These are phyloP conservation scores for Xenopus laevis DNA, from an alignment of 2,113 vertebrate genomes.

Conservation along the genomic window DNA sequence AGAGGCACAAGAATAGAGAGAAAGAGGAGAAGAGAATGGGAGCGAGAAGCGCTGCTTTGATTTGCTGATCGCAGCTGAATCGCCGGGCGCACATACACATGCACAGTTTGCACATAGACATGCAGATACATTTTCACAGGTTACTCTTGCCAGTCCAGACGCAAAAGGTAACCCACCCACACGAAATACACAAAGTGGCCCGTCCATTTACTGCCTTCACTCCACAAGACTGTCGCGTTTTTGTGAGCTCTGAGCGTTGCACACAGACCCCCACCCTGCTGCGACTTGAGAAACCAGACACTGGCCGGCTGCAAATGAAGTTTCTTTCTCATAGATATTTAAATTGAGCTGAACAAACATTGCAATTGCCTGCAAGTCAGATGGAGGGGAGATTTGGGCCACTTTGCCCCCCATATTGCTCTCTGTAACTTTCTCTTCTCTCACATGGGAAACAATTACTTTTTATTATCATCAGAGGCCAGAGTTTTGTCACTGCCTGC, in stretches of 20 bases:
- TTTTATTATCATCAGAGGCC: no score
- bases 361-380: constrained; percentile 4
- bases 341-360: constrained; percentile 30
- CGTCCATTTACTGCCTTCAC: not conserved
- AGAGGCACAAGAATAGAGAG: not conserved
- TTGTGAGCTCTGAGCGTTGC: not conserved
- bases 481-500: no score
- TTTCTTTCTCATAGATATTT: constrained; percentile 37
- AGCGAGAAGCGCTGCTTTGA: not conserved
- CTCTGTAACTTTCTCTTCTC: not conserved
- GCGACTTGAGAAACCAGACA: constrained; percentile 36
- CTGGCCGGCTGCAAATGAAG: not conserved
- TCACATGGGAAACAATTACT: not conserved
- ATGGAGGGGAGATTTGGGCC: not conserved
- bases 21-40: not conserved
- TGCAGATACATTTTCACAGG: not conserved
- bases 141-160: constrained; percentile 12
- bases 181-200: constrained; percentile 24
- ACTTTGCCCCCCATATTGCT: not conserved
- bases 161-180: not conserved
- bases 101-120: constrained; percentile 3
- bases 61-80: not conserved
- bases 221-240: constrained; percentile 11
- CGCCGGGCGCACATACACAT: not conserved
- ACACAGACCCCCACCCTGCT: constrained; percentile 16